Base-by-base conservation (phyloP, 2,888 invertebrate genomes). In the Lysandra coridon region DNA sequence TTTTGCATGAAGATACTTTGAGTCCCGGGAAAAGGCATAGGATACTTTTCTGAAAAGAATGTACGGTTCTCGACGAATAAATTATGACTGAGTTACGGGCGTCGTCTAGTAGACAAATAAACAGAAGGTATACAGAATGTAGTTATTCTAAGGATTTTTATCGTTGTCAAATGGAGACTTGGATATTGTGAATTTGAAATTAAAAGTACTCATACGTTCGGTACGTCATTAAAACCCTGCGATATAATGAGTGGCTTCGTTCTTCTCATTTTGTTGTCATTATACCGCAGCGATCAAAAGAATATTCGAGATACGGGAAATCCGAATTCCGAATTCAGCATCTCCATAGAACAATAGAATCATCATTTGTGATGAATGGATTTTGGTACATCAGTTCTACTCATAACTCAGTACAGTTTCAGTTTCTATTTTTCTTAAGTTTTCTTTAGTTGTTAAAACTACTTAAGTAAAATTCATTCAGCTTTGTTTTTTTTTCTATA, bases 221-320 rank as follows among this genome's bases (percentile, higher is more conserved):
- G 57, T 76, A 30, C 75, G 53, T 75, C 75, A 75, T 75, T 75
- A 75, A 75, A 53, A 57, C 37, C 76, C 57, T 10, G 30, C 12
- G 76, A 76, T 57, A 23, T 75, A 75, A 75, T 76, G 57, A 57
- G 75, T 49, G 49, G 76, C n/a, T 53, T 76, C 53, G 76, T 76
- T 76, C 76, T 49, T 30, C 69, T 69, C 33, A 69, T 69, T 69
- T 69, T 37, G 33, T 75, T 44, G 53, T 57, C 57, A 76, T 76
- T 57, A 75, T 17, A 44, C 33, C 17, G 33, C 23, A 17, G 30
- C 57, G 57, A 76, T 76, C 57, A 57, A 76, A 75, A 76, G 57
- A 57, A 76, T 30, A 6, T 57, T 57, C 57, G 57, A 30, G 76
- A 57, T 57, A 76, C 5, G 14, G 75, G 49, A 30, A 33, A 49